A percentile compares a stretch with the other conserved stretches of the same genome.
These are phyloP conservation scores for Eucidaris tribuloides DNA, from an alignment of 35 echinoderm and acorn worm genomes.

Conservation along the genomic window DNA sequence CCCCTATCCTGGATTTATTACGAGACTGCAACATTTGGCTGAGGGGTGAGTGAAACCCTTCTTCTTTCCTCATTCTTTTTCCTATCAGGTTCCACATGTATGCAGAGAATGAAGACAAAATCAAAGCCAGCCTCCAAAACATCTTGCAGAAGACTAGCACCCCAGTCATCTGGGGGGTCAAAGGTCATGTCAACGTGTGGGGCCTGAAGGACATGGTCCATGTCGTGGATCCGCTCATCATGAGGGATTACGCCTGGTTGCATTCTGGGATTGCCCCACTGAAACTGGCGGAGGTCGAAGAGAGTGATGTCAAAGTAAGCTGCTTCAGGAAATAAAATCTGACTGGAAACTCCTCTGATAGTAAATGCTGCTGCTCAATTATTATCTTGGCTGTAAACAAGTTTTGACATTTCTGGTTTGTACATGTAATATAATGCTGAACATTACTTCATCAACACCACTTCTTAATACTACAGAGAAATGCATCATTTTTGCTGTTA, in stretches of 20 bases:
- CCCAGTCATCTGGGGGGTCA: conserved; percentile 53
- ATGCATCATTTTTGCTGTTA: too few species aligned
- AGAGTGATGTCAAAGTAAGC: conserved; percentile 31
- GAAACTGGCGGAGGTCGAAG: conserved; percentile 23
- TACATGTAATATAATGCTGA: too few species aligned
- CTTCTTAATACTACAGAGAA: too few species aligned
- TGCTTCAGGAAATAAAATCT: too few species aligned
- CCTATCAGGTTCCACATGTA: conserved; percentile 62
- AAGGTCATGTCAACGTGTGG: conserved; percentile 62
- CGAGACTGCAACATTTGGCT: background rate
- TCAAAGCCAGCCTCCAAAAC: conserved; percentile 31
- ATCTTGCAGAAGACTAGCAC: conserved; percentile 47
- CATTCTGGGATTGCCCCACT: conserved; percentile 5
- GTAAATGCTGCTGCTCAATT: too few species aligned
- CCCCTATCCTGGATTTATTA: background rate
- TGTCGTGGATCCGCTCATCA: conserved; percentile 25
- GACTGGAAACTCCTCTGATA: too few species aligned
- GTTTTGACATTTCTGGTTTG: too few species aligned
- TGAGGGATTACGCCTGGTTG: conserved; percentile 47
- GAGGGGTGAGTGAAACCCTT: background rate
- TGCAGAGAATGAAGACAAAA: background rate
- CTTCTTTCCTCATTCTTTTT: background rate
- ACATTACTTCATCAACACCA: too few species aligned
- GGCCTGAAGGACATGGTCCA: conserved; percentile 57
- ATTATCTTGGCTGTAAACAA: too few species aligned